Base-by-base conservation (phyloP, 2,113 vertebrate genomes). In the Melanerpes aurifrons region DNA sequence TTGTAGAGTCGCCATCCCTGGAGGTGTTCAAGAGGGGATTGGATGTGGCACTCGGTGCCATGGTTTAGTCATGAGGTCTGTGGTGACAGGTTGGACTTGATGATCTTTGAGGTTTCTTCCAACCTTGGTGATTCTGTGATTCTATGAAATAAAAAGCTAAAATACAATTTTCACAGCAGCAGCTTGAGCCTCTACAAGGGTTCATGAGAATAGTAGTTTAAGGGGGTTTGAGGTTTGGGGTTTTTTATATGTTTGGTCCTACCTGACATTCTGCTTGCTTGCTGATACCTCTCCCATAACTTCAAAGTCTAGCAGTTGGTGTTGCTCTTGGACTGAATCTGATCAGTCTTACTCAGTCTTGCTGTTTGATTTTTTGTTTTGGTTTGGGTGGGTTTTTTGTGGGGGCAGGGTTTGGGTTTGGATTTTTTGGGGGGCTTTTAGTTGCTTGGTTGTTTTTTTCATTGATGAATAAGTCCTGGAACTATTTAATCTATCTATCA, bases 111-210 rank as follows among this genome's bases (percentile, higher is more conserved):
- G 35, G 35, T 37, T 37, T 37, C 35, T 37, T 37, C 35, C 35
- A 37, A 37, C 35, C 35, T 37, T 37, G 35, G 35, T 37, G 35
- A 37, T 37, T 37, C 35, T 37, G 35, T 37, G 35, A n/a, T n/a
- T n/a, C n/a, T n/a, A n/a, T n/a, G n/a, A n/a, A 76, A 71, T 87
- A 56, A 89, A 84, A 85, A 24, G 32, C 89, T 78, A 66, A 92
- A 86, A 72, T 56, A n/a, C 10, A 25, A 7, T 85, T 84, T 89
- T 73, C 50, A 59, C 13, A 59, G 24, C 16, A 79, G 71, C 31
- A 75, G 28, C 64, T 85, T 80, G 68, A 85, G 47, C 53, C 17
- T 8, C 7, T 66, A 14, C 7, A 40, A 35, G 14, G 11, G 7
- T 62, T 85, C 29, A 26, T 71, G 84, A 61, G 71, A 86, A 54